A percentile compares a stretch with the other conserved stretches of the same genome.
phyloP scores from a whole-genome alignment of 2,797 vertebrate species.

The Cuniculus paca region DNA sequence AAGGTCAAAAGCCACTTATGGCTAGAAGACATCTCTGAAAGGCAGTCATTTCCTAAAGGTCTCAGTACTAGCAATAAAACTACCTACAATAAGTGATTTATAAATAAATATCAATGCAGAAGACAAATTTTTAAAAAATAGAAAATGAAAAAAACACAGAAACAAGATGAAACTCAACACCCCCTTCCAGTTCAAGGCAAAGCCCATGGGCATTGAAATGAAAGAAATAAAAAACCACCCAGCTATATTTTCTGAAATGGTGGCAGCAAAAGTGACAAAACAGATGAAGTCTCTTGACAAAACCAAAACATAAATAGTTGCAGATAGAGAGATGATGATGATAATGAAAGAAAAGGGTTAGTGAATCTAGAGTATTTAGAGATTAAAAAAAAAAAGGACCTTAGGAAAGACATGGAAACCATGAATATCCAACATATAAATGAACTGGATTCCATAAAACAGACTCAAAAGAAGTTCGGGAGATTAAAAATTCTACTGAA shows the following conservation, averaged over 20 bases:
- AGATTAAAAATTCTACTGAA: not conserved
- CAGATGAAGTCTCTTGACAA: not conserved
- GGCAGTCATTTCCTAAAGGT: not conserved
- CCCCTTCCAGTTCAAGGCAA: not conserved
- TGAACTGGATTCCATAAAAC: not conserved
- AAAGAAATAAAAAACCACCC: not conserved
- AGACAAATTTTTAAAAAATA: too few relatives aligned
- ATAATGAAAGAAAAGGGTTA: not conserved
- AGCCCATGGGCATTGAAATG: not conserved
- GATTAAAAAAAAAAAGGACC: not conserved
- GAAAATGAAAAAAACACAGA: not conserved
- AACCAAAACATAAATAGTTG: not conserved
- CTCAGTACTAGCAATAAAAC: not conserved
- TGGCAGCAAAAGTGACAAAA: not conserved
- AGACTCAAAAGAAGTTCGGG: not conserved
- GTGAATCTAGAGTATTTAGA: not conserved
- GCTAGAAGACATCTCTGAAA: not conserved
- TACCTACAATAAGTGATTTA: not conserved
- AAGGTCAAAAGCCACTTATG: not conserved
- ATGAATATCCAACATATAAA: not conserved
- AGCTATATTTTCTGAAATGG: not conserved
- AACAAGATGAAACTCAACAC: not conserved
- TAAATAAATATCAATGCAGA: not conserved
- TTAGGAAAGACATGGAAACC: not conserved
- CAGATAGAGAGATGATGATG: not conserved